Percentiles rank a stretch among this genome's conserved stretches.
Conservation (phyloP, 2,797 vertebrate genomes). For the Ptychobarbus kaznakovi region DNA sequence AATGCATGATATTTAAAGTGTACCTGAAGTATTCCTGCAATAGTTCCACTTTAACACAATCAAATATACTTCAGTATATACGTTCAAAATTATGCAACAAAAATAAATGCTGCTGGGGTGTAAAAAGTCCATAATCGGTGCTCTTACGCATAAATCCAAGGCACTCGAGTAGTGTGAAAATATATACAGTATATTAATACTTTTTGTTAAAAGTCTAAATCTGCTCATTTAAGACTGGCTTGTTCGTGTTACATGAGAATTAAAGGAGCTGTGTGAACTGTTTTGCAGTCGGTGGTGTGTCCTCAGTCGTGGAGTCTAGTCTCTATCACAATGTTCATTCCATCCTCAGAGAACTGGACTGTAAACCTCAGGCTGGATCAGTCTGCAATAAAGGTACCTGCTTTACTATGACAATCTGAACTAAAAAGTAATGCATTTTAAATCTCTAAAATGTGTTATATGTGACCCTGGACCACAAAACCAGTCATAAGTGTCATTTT, state of each 20-base stretch:
- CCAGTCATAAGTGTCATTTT: too few species aligned
- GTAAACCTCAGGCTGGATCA: constrained; percentile 64
- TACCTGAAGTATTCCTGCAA: background rate
- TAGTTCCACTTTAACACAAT: background rate
- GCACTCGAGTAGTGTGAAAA: too few species aligned
- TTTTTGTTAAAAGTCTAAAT: background rate
- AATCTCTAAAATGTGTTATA: background rate
- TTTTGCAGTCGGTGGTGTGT: constrained; percentile 42
- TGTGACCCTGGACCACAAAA: too few species aligned
- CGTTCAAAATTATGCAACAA: too few species aligned
- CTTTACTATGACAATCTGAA: background rate
- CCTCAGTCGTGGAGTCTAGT: constrained; percentile 74
- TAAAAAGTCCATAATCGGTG: too few species aligned
- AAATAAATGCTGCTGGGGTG: too few species aligned
- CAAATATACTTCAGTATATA: background rate
- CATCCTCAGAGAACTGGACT: constrained; percentile 81
- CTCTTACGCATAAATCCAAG: too few species aligned
- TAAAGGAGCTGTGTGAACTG: constrained; percentile 9
- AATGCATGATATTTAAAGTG: background rate
- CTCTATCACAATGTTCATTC: constrained; percentile 79
- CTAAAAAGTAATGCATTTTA: background rate
- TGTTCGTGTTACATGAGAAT: background rate
- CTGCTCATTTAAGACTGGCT: background rate
- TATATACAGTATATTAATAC: background rate
- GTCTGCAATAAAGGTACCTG: constrained; percentile 78